These are phyloP conservation scores for Pomacea maculata DNA, from an alignment of 1,140 invertebrate genomes.

Conservation along the genomic window DNA sequence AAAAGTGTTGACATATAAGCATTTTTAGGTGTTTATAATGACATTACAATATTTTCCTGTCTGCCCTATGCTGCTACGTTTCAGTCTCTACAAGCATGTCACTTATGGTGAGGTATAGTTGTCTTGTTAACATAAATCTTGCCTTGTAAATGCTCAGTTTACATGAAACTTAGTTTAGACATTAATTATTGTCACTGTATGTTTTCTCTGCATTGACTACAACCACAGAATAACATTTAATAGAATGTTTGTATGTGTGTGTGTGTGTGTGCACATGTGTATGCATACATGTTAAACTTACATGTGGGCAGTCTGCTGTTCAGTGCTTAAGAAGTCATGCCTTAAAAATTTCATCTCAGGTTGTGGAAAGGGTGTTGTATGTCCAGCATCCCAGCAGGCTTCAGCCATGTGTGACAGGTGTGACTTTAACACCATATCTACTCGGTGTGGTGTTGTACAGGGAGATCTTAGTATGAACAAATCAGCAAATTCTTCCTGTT, in stretches of 20 bases:
- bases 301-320: neutral
- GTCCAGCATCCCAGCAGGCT: constrained; percentile 37
- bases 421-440: constrained; percentile 51
- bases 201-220: too few relatives aligned
- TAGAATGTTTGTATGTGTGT: neutral
- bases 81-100: too few relatives aligned
- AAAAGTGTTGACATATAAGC: neutral
- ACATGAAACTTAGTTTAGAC: too few relatives aligned
- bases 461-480: constrained; percentile 31
- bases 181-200: too few relatives aligned
- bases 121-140: too few relatives aligned
- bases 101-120: too few relatives aligned
- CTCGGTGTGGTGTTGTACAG: constrained; percentile 48
- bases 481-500: constrained; percentile 37
- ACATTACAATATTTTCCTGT: too few relatives aligned
- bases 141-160: too few relatives aligned
- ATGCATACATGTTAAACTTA: neutral
- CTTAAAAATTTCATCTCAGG: constrained; percentile 33
- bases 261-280: neutral
- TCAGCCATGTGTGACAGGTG: constrained; percentile 58
- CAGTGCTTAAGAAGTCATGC: neutral
- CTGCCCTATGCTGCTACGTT: too few relatives aligned
- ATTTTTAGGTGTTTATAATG: neutral
- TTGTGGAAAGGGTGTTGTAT: constrained; percentile 58
- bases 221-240: too few relatives aligned